Conservation (phyloP, 1,140 invertebrate genomes). For the Neodiprion lecontei region DNA sequence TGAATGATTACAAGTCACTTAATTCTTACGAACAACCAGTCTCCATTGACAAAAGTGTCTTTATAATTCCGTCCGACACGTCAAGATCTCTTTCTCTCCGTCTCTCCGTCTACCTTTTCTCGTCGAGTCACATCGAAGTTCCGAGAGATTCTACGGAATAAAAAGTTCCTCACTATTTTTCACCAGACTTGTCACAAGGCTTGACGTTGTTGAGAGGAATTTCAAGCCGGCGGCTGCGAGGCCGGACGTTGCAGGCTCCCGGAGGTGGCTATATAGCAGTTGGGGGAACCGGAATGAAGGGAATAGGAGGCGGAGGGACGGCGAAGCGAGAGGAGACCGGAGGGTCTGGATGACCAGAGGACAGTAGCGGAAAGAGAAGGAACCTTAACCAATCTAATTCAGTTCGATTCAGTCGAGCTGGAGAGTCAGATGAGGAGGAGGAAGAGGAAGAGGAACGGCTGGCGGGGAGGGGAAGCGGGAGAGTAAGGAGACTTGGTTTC, state of each 20-base stretch:
- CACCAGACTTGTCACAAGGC: too few species aligned
- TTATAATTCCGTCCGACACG: too few species aligned
- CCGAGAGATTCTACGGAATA: too few species aligned
- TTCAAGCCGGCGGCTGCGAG: neutral
- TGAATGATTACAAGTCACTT: too few species aligned
- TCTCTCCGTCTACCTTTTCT: too few species aligned
- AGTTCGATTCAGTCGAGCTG: neutral
- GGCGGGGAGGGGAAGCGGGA: neutral
- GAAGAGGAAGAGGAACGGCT: neutral
- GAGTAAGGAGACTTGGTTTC: neutral
- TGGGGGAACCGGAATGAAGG: slow-evolving; percentile 1
- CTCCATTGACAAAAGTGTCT: too few species aligned
- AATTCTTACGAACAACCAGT: too few species aligned
- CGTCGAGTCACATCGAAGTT: too few species aligned
- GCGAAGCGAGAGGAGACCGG: neutral
- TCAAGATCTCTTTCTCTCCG: too few species aligned
- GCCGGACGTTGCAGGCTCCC: neutral
- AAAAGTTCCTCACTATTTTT: too few species aligned
- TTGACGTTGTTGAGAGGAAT: neutral
- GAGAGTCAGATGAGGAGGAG: neutral
- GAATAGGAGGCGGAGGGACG: neutral
- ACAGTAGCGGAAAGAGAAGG: slow-evolving; percentile 5
- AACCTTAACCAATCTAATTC: neutral
- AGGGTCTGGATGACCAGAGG: slow-evolving; percentile 4
- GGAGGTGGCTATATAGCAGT: neutral